Evolutionary conservation across 2,888 invertebrate genomes (phyloP).

Genomic region (Ischnura elegans): DNA sequence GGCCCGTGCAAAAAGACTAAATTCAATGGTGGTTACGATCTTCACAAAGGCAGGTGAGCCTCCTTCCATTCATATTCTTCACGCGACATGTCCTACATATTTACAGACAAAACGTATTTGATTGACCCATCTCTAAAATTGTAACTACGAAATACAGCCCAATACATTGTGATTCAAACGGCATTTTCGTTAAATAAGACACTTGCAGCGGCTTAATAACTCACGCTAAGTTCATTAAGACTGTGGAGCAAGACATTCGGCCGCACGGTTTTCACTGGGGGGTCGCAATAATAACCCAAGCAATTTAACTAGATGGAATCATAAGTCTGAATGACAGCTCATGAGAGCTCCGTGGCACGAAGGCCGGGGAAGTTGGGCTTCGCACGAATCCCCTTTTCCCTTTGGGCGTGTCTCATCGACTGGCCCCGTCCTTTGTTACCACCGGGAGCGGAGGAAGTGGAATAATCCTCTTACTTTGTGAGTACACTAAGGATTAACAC

Average conservation of each 20-base stretch:
- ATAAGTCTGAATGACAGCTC: neutral
- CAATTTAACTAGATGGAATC: neutral
- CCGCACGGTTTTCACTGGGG: neutral
- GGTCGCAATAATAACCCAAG: neutral
- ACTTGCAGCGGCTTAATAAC: neutral
- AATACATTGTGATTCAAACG: too few species aligned
- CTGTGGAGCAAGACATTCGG: neutral
- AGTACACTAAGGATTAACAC: neutral
- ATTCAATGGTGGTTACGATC: too few species aligned
- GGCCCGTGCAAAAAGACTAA: too few species aligned
- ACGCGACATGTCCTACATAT: too few species aligned
- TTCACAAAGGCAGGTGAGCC: too few species aligned
- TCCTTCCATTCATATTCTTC: too few species aligned
- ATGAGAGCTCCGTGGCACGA: neutral
- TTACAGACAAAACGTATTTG: too few species aligned
- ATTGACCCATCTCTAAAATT: too few species aligned
- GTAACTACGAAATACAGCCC: too few species aligned
- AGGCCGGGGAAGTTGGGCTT: neutral
- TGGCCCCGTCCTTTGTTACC: neutral
- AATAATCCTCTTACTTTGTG: neutral
- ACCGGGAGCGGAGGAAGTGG: neutral
- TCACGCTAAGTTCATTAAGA: neutral
- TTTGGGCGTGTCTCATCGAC: constrained; percentile 12
- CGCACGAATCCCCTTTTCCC: neutral
- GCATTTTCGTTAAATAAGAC: neutral